Percentiles rank a stretch among this genome's conserved stretches.
These are phyloP conservation scores for Leptestheria dahalacensis DNA, from an alignment of 1,140 invertebrate genomes.

Conservation along the genomic window DNA sequence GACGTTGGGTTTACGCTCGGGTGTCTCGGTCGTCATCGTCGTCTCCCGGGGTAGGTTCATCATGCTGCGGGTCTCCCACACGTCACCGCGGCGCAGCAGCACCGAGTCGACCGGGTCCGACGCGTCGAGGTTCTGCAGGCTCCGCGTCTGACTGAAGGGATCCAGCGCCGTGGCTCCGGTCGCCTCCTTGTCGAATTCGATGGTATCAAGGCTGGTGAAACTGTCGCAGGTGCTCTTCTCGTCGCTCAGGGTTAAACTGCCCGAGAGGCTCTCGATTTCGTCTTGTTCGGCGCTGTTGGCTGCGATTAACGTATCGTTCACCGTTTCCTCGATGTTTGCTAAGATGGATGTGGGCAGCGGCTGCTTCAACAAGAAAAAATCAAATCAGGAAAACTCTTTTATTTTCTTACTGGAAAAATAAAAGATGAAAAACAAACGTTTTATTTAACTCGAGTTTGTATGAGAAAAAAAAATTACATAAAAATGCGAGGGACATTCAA, in stretches of 20 bases:
- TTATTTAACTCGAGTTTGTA: background rate
- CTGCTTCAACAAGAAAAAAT: background rate
- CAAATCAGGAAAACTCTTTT: background rate
- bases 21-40: too few species aligned
- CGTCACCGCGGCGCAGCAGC: slow-evolving; percentile 8
- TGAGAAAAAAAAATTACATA: background rate
- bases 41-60: slow-evolving; percentile 33
- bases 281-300: slow-evolving; percentile 2
- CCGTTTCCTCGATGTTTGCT: background rate
- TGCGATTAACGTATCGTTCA: background rate
- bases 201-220: slow-evolving; percentile 13
- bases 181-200: background rate
- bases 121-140: slow-evolving; percentile 6
- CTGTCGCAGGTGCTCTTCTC: slow-evolving; percentile 11
- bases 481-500: background rate
- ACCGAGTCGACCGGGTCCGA: background rate
- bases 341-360: too few species aligned
- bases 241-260: slow-evolving; percentile 12
- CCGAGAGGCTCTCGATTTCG: slow-evolving; percentile 3
- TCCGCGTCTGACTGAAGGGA: background rate
- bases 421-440: too few species aligned
- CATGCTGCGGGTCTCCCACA: slow-evolving; percentile 26
- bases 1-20: slow-evolving; percentile 14
- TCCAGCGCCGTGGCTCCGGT: background rate
- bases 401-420: background rate